Conservation (phyloP, 1,140 invertebrate species). For the Cecropterus lyciades region DNA sequence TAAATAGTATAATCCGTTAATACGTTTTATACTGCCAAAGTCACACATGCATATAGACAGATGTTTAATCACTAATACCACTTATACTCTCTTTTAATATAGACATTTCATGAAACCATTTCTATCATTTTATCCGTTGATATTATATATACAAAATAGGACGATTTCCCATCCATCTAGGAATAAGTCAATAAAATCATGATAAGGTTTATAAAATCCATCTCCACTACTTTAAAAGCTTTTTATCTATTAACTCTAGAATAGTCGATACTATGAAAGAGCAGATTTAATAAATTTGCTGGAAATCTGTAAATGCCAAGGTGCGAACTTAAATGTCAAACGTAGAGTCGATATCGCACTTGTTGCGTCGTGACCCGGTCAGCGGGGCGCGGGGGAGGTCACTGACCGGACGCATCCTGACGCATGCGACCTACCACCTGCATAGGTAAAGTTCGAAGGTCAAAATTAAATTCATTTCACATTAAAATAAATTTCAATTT, state of each 20-base stretch:
- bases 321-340: slow-evolving; percentile 72
- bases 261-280: neutral
- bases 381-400: slow-evolving; percentile 54
- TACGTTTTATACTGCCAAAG: no score
- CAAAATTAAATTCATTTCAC: slow-evolving; percentile 35
- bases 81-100: no score
- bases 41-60: no score
- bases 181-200: no score
- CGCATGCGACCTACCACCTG: slow-evolving; percentile 71
- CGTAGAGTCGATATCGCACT: slow-evolving; percentile 73
- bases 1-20: no score
- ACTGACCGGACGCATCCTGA: slow-evolving; percentile 62
- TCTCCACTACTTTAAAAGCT: neutral
- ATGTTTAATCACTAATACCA: no score
- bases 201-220: neutral
- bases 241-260: neutral
- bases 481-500: no score
- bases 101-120: no score
- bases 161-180: no score
- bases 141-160: no score
- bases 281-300: neutral
- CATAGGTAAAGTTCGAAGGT: slow-evolving; percentile 78
- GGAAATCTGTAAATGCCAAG: slow-evolving; percentile 18
- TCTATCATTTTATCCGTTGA: no score
- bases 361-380: slow-evolving; percentile 77